These are phyloP conservation scores for Pteronotus mesoamericanus DNA, from an alignment of 2,797 vertebrate genomes.

Conservation along the genomic window DNA sequence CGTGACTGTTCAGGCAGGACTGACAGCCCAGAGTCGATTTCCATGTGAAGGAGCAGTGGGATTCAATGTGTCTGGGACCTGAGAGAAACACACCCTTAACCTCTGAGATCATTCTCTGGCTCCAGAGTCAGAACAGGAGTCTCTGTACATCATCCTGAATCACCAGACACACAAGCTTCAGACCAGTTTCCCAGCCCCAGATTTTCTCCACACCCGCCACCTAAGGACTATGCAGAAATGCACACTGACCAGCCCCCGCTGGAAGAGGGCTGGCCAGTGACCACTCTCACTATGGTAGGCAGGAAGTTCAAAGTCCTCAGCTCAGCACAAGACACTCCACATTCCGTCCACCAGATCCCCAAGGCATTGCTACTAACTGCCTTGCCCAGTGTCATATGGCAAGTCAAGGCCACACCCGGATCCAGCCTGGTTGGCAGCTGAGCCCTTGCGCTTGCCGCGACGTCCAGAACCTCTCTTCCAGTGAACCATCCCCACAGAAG, in stretches of 20 bases:
- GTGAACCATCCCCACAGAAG: accelerated
- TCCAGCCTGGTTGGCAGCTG: background rate
- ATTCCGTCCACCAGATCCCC: background rate
- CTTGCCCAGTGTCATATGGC: background rate
- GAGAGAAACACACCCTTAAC: background rate
- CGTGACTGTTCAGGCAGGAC: background rate
- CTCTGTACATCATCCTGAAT: background rate
- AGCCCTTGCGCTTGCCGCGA: background rate
- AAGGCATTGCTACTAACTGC: background rate
- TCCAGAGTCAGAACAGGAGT: background rate
- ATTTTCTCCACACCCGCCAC: background rate
- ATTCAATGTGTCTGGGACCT: background rate
- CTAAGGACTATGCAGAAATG: background rate
- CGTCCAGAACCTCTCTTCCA: background rate
- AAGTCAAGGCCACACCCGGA: background rate
- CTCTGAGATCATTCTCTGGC: background rate
- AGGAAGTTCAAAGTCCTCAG: background rate
- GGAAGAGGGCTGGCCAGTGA: background rate
- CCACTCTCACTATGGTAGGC: background rate
- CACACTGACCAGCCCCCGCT: accelerated
- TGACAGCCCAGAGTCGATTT: background rate
- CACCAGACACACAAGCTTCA: background rate
- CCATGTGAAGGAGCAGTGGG: background rate
- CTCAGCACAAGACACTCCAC: background rate
- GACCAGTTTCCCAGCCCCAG: background rate